Conservation (phyloP, 2,113 vertebrate species). For the Rhegmatorhina hoffmannsi region DNA sequence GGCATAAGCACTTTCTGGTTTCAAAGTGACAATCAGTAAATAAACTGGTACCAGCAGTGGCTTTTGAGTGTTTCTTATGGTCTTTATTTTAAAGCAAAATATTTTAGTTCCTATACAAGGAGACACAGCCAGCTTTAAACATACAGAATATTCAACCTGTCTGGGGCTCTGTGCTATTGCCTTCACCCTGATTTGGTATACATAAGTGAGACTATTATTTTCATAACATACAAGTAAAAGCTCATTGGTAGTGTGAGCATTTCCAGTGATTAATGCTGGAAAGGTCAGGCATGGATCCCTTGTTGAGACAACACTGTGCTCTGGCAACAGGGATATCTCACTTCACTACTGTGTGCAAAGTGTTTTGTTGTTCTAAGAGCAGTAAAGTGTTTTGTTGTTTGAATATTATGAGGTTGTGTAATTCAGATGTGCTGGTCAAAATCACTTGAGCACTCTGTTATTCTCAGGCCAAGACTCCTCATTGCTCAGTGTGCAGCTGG, state of each 20-base stretch:
- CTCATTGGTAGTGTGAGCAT: neutral
- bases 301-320: neutral
- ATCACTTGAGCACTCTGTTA: neutral
- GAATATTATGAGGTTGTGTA: neutral
- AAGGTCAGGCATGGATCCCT: neutral
- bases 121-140: neutral
- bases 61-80: neutral
- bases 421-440: neutral
- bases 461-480: neutral
- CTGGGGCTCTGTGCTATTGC: neutral
- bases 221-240: neutral
- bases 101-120: neutral
- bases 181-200: neutral
- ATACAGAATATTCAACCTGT: neutral
- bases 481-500: neutral
- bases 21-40: constrained; percentile 8
- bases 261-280: neutral
- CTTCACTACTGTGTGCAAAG: neutral
- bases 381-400: neutral
- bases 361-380: neutral
- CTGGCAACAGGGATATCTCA: neutral
- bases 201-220: neutral
- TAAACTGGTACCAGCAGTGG: neutral
- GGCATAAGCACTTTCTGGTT: neutral
- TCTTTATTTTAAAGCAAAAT: neutral